A percentile compares a stretch with the other conserved stretches of the same genome.
phyloP scores from a whole-genome alignment of 64 coral and sea anemone genomes.

The Actinia equina region DNA sequence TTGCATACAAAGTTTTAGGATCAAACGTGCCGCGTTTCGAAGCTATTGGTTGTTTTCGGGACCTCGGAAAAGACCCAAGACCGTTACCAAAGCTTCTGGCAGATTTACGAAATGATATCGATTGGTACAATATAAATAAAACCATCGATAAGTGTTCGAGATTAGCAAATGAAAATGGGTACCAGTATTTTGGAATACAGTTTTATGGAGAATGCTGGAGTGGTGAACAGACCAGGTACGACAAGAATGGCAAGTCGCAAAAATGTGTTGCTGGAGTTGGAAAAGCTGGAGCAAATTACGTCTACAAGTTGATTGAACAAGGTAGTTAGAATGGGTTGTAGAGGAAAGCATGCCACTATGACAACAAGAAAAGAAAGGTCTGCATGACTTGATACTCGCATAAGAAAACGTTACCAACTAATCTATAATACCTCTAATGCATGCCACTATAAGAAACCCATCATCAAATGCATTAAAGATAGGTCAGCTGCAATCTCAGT shows the following conservation, averaged over 20 bases:
- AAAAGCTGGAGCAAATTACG: conserved; percentile 8
- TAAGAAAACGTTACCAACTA: too few relatives aligned
- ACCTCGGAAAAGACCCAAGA: not conserved
- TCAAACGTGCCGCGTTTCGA: not conserved
- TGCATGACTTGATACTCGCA: too few relatives aligned
- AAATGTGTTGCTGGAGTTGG: conserved; percentile 25
- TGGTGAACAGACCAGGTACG: conserved; percentile 1
- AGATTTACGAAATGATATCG: conserved; percentile 19
- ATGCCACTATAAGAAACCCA: too few relatives aligned
- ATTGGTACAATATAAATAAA: conserved; percentile 46
- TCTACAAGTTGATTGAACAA: conserved; percentile 24
- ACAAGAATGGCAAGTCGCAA: not conserved
- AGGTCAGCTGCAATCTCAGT: too few relatives aligned
- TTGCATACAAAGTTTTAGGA: not conserved
- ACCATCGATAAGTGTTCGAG: conserved; percentile 28
- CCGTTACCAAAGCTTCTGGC: conserved; percentile 20
- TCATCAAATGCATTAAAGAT: too few relatives aligned
- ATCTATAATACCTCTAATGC: too few relatives aligned
- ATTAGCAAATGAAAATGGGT: conserved; percentile 2
- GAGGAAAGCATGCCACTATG: not conserved
- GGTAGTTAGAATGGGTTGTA: not conserved
- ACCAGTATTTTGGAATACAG: conserved; percentile 35
- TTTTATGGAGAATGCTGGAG: conserved; percentile 63
- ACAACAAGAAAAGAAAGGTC: not conserved
- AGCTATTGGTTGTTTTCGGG: conserved; percentile 32